Conservation (phyloP, 2,888 invertebrate genomes). For the Andrena trimmerana region DNA sequence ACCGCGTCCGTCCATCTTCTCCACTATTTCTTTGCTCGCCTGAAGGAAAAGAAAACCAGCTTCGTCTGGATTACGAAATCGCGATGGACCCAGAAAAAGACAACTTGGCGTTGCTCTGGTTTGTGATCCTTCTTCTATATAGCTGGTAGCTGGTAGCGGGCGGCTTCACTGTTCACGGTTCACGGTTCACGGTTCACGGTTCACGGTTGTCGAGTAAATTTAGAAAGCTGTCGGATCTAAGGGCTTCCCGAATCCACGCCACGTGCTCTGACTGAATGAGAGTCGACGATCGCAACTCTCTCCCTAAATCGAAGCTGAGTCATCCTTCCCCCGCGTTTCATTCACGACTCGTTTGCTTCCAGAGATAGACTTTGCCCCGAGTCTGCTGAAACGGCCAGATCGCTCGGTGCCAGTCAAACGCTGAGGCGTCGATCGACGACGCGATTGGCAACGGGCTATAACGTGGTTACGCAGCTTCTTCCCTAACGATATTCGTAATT, state of each 20-base stretch:
- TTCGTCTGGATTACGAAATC: neutral
- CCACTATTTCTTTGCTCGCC: neutral
- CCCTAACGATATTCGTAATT: neutral
- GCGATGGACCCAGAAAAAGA: neutral
- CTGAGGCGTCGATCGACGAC: neutral
- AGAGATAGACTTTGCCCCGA: neutral
- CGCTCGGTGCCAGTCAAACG: neutral
- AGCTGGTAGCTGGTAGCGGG: too few relatives aligned
- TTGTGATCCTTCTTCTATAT: constrained; percentile 9
- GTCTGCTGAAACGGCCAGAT: neutral
- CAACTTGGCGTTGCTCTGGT: neutral
- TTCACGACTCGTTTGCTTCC: constrained; percentile 3
- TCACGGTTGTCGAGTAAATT: constrained; percentile 65
- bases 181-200: constrained; percentile 21
- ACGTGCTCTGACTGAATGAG: constrained; percentile 64
- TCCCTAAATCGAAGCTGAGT: constrained; percentile 14
- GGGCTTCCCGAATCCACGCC: constrained; percentile 65
- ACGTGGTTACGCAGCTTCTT: constrained; percentile 1
- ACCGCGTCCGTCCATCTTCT: neutral
- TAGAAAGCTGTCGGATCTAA: constrained; percentile 70
- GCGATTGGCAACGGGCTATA: neutral
- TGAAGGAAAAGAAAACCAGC: neutral
- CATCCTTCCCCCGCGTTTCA: neutral
- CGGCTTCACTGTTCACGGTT: neutral
- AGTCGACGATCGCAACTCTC: neutral